Conservation (phyloP, 2,888 invertebrate genomes). For the Dolomedes plantarius region DNA sequence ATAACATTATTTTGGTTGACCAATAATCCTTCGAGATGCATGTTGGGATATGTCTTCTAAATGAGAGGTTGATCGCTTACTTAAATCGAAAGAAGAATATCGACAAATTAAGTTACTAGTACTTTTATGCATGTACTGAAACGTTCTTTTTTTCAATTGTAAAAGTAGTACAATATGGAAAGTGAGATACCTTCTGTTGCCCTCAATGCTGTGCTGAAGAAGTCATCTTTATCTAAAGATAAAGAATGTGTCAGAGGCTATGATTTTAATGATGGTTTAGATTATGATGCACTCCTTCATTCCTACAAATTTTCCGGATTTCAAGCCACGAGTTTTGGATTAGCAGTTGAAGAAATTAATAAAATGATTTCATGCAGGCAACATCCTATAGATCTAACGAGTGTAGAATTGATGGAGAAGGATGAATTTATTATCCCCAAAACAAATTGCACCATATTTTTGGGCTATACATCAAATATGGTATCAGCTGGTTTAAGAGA, state of each 20-base stretch:
- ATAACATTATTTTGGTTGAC: constrained; percentile 80
- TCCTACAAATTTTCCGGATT: constrained; percentile 92
- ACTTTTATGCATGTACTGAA: constrained; percentile 65
- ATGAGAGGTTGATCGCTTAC: constrained; percentile 64
- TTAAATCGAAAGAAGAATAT: constrained; percentile 66
- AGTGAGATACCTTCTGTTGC: constrained; percentile 50
- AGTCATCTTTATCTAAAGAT: constrained; percentile 30
- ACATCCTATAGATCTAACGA: constrained; percentile 83
- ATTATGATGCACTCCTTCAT: constrained; percentile 89
- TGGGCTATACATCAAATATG: constrained; percentile 98
- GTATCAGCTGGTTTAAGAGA: constrained; percentile 96
- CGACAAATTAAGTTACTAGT: constrained; percentile 59
- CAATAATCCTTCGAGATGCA: constrained; percentile 73
- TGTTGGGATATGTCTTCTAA: constrained; percentile 70
- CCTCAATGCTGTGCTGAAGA: constrained; percentile 56
- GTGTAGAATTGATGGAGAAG: constrained; percentile 82
- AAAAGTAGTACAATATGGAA: neutral
- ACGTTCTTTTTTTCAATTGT: no score
- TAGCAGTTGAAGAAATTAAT: constrained; percentile 92
- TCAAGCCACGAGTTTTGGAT: constrained; percentile 96
- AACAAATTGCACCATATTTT: constrained; percentile 90
- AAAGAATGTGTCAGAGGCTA: constrained; percentile 83
- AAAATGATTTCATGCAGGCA: constrained; percentile 90
- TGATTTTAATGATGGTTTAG: constrained; percentile 92
- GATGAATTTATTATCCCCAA: constrained; percentile 84